Conservation (phyloP, 37 sponge, comb jelly and placozoan species). For the Chondrilla cf. caribensis region DNA sequence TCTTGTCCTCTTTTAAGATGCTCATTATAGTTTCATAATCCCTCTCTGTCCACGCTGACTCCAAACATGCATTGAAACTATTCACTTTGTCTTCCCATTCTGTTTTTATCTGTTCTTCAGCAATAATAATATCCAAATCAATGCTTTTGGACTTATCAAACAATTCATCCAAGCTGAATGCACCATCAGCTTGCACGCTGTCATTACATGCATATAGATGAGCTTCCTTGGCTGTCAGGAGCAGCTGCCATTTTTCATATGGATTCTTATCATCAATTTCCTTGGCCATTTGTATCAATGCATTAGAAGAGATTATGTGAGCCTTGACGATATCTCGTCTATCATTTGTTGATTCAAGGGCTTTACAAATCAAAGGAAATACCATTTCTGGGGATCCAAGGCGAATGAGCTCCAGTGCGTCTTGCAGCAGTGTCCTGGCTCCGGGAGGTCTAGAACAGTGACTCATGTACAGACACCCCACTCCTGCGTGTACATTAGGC, state of each 20-base stretch:
- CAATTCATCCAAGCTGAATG: background rate
- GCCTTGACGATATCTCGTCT: background rate
- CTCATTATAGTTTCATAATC: background rate
- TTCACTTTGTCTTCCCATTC: background rate
- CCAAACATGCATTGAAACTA: background rate
- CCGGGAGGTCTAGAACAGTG: conserved; percentile 4
- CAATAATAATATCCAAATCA: background rate
- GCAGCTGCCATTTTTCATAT: background rate
- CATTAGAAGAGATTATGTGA: background rate
- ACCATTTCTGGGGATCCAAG: background rate
- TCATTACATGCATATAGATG: background rate
- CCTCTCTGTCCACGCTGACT: background rate
- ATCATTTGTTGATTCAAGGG: background rate
- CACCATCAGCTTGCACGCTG: background rate
- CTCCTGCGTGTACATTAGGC: background rate
- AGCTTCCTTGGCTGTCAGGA: background rate
- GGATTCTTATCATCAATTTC: background rate
- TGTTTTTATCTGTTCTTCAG: background rate
- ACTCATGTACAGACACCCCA: background rate
- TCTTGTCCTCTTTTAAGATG: background rate
- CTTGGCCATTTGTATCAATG: background rate
- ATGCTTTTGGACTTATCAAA: background rate
- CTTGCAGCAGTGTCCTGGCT: background rate
- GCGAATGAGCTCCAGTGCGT: background rate
- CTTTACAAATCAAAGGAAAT: background rate